Evolutionary conservation across 2,797 vertebrate species (phyloP), one percentile per base, ranked within the genome.

Genomic region (Esox lucius): DNA sequence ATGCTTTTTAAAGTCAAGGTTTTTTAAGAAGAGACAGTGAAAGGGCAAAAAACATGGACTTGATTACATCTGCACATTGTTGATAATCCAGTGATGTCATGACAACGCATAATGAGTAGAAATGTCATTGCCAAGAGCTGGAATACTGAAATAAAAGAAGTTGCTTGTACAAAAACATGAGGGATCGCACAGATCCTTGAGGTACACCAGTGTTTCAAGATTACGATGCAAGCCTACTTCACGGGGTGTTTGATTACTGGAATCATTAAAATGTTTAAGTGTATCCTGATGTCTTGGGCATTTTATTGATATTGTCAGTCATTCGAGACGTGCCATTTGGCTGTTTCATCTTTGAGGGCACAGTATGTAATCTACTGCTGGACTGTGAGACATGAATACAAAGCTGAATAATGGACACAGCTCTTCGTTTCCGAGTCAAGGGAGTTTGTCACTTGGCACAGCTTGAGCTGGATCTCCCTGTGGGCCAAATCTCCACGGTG

Each of bases 361-460:
- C 11, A 26, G 22, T 8, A 12, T 19, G 6, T 16, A 17, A 68
- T 24, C 31, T 16, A 31, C n/a, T 24, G 22, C 4, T 24, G 24
- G 22, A 26, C 12, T 61, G 46, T 78, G 19, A 65, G 64, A 65
- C 62, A 65, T 33, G 31, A 35, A 2, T 15, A 65, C 26, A 17
- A 65, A 65, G 28, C 62, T n/a, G 53, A 77, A 56, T 35, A 64
- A 61, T 22, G 16, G 42, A 76, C 48, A 76, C 61, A 13, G 49
- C 24, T 46, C 22, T 39, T 56, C 15, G 28, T 42, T 69, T 62
- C 28, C 28, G 31, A 65, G 64, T 33, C 17, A 2, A 66, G 31
- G 28, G 64, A 65, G 28, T 65, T 65, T 65, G 15, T 17, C 28
- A 65, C 28, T 65, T 65, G 28, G 64, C 64, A 64, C 24, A 65